Evolutionary conservation across 2,888 invertebrate species (phyloP), one percentile per base, ranked within the genome.

Genomic region (Keiferia lycopersicella): DNA sequence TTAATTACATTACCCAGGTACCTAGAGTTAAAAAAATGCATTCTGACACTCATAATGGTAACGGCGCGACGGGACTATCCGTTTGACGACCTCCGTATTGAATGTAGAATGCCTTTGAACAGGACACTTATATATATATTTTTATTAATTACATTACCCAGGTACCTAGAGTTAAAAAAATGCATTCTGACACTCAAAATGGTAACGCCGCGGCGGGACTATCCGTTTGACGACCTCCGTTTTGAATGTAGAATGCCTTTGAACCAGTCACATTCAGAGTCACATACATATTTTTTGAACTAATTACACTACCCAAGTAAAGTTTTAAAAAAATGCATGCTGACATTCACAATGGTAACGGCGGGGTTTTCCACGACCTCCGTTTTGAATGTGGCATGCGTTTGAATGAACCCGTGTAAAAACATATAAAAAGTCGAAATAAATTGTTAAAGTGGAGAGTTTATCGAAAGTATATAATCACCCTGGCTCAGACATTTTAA

Each of bases 21-120:
- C n/a, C n/a, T 6, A 26, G 26, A 26, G 2, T 26, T 6, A 26
- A 26, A 26, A 26, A 4, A 26, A 26, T 26, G 26, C 6, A 26
- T 26, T 2, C 26, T 26, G 26, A 18, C 14, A 22, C 26, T 26
- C 20, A 53, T 26, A 53, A 3, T 6, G 53, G 53, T 53, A 53
- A 53, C 53, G 53, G 53, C 53, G n/a, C n/a, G n/a, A n/a, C n/a
- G 26, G 14, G 53, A 10, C 14, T 26, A 10, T 26, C 11, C 30
- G n/a, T n/a, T n/a, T n/a, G n/a, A 30, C 26, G 53, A 53, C 53
- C 53, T 53, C 53, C 53, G 26, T 4, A 14, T 53, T 53, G 12
- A n/a, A 14, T 26, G 53, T 53, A 20, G 11, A 1, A 53, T 26
- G 48, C n/a, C 48, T 16, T 16, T n/a, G 7, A 48, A 48, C n/a